A percentile compares a stretch with the other conserved stretches of the same genome.
phyloP scores from a whole-genome alignment of 2,888 invertebrate genomes.

The Labia minor region DNA sequence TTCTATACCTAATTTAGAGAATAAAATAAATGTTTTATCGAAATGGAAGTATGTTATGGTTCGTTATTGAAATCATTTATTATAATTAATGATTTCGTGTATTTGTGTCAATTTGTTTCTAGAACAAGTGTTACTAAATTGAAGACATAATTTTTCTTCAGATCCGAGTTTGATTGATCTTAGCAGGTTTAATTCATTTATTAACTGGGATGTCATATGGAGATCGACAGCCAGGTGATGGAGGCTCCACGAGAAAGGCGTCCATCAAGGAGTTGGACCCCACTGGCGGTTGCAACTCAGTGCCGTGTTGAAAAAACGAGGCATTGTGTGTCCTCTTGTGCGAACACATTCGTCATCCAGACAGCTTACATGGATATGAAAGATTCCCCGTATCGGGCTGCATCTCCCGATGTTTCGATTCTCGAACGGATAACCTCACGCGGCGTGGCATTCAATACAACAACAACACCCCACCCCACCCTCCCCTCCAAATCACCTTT shows the following conservation, averaged over 20 bases:
- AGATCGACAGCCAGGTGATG: constrained; percentile 1
- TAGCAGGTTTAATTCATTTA: neutral
- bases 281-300: neutral
- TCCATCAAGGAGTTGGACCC: neutral
- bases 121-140: constrained; percentile 7
- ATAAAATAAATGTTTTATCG: no score
- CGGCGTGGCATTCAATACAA: neutral
- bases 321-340: constrained; percentile 4
- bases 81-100: no score
- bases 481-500: no score
- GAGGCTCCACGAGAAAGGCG: neutral
- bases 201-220: neutral
- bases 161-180: neutral
- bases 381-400: neutral
- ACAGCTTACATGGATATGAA: constrained; percentile 13
- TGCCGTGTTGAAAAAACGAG: neutral
- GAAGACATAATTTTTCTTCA: constrained; percentile 1
- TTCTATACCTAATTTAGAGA: no score
- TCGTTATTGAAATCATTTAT: no score
- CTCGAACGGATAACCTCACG: neutral
- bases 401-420: neutral
- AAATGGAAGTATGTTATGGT: no score
- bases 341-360: constrained; percentile 3
- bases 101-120: neutral
- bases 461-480: neutral